Evolutionary conservation across 2,797 vertebrate genomes (phyloP).

Genomic region (Amblyopsis hoosieri): DNA sequence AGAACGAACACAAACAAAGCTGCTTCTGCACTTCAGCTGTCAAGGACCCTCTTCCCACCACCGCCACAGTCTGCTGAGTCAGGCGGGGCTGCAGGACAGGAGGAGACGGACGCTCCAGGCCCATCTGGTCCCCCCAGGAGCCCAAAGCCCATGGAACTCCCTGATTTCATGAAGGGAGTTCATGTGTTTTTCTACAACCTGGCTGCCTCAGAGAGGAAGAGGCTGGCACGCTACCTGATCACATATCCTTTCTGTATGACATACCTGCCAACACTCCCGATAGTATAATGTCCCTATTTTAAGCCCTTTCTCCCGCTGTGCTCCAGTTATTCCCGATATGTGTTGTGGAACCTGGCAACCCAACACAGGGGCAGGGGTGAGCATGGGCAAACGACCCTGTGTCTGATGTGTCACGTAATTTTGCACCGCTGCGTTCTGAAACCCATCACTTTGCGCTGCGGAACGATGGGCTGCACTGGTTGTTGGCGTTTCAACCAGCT

Average conservation of each 20-base stretch:
- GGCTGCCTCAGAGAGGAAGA: slow-evolving; percentile 73
- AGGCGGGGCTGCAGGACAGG: neutral
- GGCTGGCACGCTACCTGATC: slow-evolving; percentile 76
- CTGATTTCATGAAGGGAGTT: slow-evolving; percentile 78
- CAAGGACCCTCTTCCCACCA: slow-evolving; percentile 22
- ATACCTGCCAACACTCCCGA: neutral
- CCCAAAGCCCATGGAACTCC: slow-evolving; percentile 34
- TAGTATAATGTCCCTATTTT: no score
- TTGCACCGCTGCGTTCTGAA: no score
- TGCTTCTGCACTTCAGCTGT: slow-evolving; percentile 13
- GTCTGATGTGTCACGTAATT: no score
- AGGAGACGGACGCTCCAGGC: neutral
- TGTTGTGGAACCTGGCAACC: no score
- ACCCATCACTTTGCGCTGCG: no score
- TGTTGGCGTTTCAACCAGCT: no score
- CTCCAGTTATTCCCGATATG: no score
- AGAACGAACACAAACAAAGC: slow-evolving; percentile 34
- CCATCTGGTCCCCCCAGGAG: slow-evolving; percentile 6
- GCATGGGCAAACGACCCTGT: no score
- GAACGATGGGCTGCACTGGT: no score
- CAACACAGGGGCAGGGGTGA: no score
- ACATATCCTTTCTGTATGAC: slow-evolving; percentile 77
- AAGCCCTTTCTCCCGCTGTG: no score
- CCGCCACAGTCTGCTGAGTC: slow-evolving; percentile 4
- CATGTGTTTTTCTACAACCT: slow-evolving; percentile 81